Evolutionary conservation across 1,140 invertebrate genomes (phyloP).

Genomic region (Brachionus rubens): DNA sequence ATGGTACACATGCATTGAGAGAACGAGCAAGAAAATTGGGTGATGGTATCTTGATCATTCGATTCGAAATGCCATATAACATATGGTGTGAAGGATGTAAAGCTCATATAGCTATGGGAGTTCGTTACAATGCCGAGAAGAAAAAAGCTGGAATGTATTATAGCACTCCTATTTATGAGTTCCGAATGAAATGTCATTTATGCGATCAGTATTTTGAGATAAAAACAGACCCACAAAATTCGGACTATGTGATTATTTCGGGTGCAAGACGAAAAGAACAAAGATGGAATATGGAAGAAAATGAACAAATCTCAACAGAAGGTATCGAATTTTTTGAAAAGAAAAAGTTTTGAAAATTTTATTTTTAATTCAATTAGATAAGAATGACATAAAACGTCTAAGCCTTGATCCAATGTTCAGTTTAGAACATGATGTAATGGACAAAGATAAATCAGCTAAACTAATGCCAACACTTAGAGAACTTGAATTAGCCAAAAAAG

Average conservation of each 20-base stretch:
- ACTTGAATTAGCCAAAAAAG: conserved; percentile 74
- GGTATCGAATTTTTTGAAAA: conserved; percentile 45
- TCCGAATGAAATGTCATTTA: conserved; percentile 97
- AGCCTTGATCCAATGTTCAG: conserved; percentile 93
- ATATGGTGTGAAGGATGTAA: conserved; percentile 97
- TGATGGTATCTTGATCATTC: conserved; percentile 91
- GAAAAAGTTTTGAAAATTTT: too few relatives aligned
- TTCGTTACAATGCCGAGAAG: conserved; percentile 97
- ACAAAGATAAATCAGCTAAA: conserved; percentile 70
- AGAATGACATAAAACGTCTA: conserved; percentile 77
- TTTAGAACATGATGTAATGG: conserved; percentile 82
- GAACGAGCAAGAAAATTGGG: conserved; percentile 90
- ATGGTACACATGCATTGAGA: conserved; percentile 89
- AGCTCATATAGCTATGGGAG: conserved; percentile 98
- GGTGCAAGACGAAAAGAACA: conserved; percentile 93
- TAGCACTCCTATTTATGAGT: conserved; percentile 93
- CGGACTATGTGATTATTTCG: conserved; percentile 91
- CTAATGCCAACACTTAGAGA: conserved; percentile 70
- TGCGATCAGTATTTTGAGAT: conserved; percentile 97
- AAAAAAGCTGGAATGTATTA: conserved; percentile 98
- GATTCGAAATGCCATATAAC: conserved; percentile 99
- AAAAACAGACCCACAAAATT: conserved; percentile 94
- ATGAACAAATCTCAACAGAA: conserved; percentile 73
- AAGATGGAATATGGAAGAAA: conserved; percentile 92
- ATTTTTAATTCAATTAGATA: conserved; percentile 69